These are phyloP conservation scores for Entelurus aequoreus DNA, from an alignment of 2,113 vertebrate genomes.

Conservation along the genomic window DNA sequence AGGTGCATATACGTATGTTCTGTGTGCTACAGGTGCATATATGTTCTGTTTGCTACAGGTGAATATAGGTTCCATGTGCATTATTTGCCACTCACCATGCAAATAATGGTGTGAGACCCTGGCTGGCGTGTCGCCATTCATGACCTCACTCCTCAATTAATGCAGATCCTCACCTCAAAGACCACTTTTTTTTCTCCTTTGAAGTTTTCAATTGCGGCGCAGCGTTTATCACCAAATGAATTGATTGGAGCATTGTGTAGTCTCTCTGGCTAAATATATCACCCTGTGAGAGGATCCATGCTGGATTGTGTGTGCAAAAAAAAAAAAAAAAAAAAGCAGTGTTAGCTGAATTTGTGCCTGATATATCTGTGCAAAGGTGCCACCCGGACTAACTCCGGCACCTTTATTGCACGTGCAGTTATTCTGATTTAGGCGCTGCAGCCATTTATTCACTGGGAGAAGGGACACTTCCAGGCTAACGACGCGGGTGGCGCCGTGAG, in stretches of 20 bases:
- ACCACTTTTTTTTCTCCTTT: conserved; percentile 53
- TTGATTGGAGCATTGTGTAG: conserved; percentile 17
- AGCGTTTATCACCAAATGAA: conserved; percentile 31
- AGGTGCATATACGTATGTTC: too few relatives aligned
- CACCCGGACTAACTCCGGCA: conserved; percentile 27
- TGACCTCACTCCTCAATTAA: conserved; percentile 61
- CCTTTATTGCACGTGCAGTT: conserved; percentile 41
- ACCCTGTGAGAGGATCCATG: conserved; percentile 20
- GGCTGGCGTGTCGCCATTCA: conserved; percentile 58
- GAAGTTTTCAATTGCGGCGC: conserved; percentile 39
- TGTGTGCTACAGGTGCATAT: too few relatives aligned
- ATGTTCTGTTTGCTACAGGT: too few relatives aligned
- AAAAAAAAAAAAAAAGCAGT: background rate
- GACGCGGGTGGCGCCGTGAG: conserved; percentile 30
- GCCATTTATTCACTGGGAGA: conserved; percentile 22
- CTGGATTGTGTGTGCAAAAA: conserved; percentile 11
- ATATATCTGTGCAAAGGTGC: conserved; percentile 34
- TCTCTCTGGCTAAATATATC: background rate
- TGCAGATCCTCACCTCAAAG: conserved; percentile 51
- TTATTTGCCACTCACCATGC: too few relatives aligned
- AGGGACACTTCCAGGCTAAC: conserved; percentile 22
- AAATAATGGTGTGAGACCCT: too few relatives aligned
- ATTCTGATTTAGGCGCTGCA: conserved; percentile 24
- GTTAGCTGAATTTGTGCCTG: conserved; percentile 20
- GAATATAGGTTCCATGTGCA: too few relatives aligned